Evolutionary conservation across 2,113 vertebrate genomes (phyloP).

Genomic region (Microtus oregoni): DNA sequence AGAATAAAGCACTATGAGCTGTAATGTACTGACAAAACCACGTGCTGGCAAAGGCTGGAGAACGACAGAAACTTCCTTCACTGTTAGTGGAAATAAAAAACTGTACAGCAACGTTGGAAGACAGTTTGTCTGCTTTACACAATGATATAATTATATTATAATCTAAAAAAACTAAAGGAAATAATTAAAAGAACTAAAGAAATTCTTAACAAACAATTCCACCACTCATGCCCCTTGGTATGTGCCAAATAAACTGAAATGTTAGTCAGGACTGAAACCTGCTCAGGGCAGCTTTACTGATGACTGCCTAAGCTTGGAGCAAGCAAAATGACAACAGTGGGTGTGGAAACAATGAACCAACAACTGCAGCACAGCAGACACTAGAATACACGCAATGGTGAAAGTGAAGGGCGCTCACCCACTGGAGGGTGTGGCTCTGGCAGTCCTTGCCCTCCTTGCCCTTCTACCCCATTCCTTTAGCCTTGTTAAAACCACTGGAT

Average conservation of each 20-base stretch:
- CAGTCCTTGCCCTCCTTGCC: neutral
- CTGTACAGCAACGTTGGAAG: neutral
- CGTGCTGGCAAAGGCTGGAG: neutral
- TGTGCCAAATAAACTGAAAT: neutral
- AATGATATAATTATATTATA: neutral
- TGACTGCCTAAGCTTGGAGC: neutral
- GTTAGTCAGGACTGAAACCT: neutral
- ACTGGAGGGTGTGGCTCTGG: neutral
- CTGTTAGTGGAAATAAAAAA: neutral
- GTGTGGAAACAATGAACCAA: neutral
- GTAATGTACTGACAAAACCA: neutral
- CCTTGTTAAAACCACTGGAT: neutral
- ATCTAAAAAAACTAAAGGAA: neutral
- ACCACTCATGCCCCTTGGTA: neutral
- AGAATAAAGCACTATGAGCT: neutral
- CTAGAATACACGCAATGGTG: neutral
- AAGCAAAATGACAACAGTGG: neutral
- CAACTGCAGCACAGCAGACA: neutral
- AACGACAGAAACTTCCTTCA: neutral
- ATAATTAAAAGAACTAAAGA: neutral
- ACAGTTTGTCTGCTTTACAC: neutral
- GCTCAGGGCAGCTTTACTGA: neutral
- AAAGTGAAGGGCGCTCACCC: neutral
- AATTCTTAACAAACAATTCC: neutral
- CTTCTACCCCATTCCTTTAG: neutral